Conservation (phyloP, 2,113 vertebrate genomes). For the Siniperca knerii region DNA sequence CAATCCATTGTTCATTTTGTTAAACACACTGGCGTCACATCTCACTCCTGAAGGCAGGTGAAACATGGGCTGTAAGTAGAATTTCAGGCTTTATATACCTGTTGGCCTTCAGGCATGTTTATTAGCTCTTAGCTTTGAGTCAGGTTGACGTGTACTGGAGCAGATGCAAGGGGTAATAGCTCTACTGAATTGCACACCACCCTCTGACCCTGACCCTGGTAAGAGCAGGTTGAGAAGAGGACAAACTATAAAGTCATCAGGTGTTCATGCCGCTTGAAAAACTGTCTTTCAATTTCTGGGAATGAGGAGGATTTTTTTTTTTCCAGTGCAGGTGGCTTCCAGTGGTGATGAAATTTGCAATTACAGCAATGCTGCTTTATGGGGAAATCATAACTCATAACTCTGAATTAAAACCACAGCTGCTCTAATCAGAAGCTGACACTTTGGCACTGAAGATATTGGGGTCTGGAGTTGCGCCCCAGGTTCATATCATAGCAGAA, state of each 20-base stretch:
- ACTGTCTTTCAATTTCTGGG: slow-evolving; percentile 8
- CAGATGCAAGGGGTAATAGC: slow-evolving; percentile 20
- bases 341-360: slow-evolving; percentile 16
- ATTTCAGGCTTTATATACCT: slow-evolving; percentile 16
- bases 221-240: slow-evolving; percentile 24
- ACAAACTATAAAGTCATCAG: slow-evolving; percentile 45
- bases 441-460: slow-evolving; percentile 1
- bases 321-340: slow-evolving; percentile 29
- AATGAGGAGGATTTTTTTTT: background rate
- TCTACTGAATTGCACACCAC: background rate
- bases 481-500: slow-evolving; percentile 28
- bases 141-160: slow-evolving; percentile 13
- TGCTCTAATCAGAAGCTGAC: slow-evolving; percentile 40
- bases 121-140: slow-evolving; percentile 26
- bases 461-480: background rate
- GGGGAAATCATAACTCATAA: background rate
- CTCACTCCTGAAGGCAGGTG: background rate
- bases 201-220: slow-evolving; percentile 9
- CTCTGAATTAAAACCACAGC: slow-evolving; percentile 49
- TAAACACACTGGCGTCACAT: background rate
- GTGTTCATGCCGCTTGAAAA: background rate
- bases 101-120: slow-evolving; percentile 8
- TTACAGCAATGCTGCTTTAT: slow-evolving; percentile 8
- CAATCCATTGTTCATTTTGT: background rate
- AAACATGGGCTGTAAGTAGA: slow-evolving; percentile 1